Evolutionary conservation across 2,888 invertebrate species (phyloP), one percentile per base, ranked within the genome.

Genomic region (Leptinotarsa juncta): DNA sequence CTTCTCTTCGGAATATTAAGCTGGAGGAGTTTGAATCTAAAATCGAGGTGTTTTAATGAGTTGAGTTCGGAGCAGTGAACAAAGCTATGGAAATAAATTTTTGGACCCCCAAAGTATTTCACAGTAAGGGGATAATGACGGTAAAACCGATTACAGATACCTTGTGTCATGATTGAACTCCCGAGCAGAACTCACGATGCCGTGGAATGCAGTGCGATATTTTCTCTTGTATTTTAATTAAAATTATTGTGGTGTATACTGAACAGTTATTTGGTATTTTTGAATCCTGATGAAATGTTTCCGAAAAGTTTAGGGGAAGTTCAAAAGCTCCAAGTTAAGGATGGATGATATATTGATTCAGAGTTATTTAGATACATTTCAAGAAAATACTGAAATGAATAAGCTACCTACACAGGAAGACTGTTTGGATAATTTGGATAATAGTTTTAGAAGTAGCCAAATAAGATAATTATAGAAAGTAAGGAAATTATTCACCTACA

Each of bases 31-130:
- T 57, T 42, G 4, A 57, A 68, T 55, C 7, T 53, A 4, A 18
- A 68, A 68, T 68, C 20, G 55, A 32, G 50, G 42, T n/a, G 32
- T 62, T 62, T 26, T 32, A 62, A 62, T 62, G 32, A 32, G 32
- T 32, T 10, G 62, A 32, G 62, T 62, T 62, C 18, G 62, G n/a
- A 14, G 32, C 32, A 62, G n/a, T 62, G 62, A 62, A 62, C 32
- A n/a, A 62, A 15, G 62, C 62, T 62, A 32, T n/a, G 12, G n/a
- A n/a, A 26, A 62, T 42, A n/a, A 32, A 26, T 42, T 62, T 62
- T 42, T 62, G 32, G 42, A 42, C 32, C 32, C 10, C n/a, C 15
- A n/a, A 62, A 62, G 42, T 16, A 62, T 32, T 62, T 42, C 32
- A 62, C 32, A n/a, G 32, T n/a, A n/a, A n/a, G n/a, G 42, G 62